Percentiles rank a stretch among this genome's conserved stretches.
Conservation (phyloP, 1,140 invertebrate genomes). For the Aphelenchoides besseyi region DNA sequence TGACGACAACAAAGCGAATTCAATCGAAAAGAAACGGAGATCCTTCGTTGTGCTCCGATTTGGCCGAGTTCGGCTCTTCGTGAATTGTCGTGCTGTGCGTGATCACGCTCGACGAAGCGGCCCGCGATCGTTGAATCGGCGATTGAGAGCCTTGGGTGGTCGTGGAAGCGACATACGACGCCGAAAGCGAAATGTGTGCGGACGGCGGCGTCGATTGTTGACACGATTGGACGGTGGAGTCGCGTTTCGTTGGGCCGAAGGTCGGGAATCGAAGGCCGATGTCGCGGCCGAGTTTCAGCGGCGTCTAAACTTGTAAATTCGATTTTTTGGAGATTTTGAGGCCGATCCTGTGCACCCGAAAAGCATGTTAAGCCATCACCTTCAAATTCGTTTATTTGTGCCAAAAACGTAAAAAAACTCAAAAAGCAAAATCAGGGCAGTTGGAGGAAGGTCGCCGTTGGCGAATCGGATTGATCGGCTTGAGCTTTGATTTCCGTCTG, state of each 20-base stretch:
- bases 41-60: too few relatives aligned
- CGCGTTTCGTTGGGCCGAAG: conserved; percentile 5
- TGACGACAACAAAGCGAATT: too few relatives aligned
- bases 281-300: conserved; percentile 6
- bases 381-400: neutral
- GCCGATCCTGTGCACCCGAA: too few relatives aligned
- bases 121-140: neutral
- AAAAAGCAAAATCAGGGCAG: neutral
- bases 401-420: neutral
- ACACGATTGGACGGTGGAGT: neutral
- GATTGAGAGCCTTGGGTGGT: neutral
- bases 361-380: too few relatives aligned
- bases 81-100: too few relatives aligned
- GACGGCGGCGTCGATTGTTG: neutral
- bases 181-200: conserved; percentile 4
- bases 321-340: too few relatives aligned
- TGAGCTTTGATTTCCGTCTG: neutral
- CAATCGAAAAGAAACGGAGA: too few relatives aligned
- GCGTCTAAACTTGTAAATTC: neutral
- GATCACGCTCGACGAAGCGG: neutral
- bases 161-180: neutral
- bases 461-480: neutral
- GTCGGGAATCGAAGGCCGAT: conserved; percentile 20
- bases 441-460: neutral
- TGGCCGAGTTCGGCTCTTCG: too few relatives aligned